Conservation (phyloP, 2,888 invertebrate genomes). For the Idaea biselata region DNA sequence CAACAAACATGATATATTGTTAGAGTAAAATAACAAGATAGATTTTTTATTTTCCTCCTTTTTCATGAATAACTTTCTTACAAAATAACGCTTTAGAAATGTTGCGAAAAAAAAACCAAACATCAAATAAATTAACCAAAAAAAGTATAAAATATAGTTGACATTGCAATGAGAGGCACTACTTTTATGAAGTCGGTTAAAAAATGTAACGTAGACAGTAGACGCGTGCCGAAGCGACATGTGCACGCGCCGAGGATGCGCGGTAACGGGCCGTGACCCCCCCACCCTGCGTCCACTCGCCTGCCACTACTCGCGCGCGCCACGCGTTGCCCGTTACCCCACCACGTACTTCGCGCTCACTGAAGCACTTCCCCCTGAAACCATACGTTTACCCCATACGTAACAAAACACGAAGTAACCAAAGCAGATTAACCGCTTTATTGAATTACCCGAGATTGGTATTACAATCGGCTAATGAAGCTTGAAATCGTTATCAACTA, state of each 20-base stretch:
- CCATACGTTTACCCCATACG: slow-evolving; percentile 55
- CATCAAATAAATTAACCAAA: slow-evolving; percentile 47
- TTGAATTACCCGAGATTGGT: slow-evolving; percentile 76
- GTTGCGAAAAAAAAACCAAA: background rate
- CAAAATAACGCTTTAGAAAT: too few species aligned
- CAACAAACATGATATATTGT: too few species aligned
- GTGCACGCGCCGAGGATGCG: slow-evolving; percentile 72
- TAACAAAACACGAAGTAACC: slow-evolving; percentile 69
- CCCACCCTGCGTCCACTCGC: slow-evolving; percentile 25
- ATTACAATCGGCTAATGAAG: slow-evolving; percentile 62
- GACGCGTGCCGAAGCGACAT: slow-evolving; percentile 78
- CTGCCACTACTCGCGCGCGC: slow-evolving; percentile 32
- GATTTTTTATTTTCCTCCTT: too few species aligned
- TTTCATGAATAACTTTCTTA: too few species aligned
- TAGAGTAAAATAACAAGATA: too few species aligned
- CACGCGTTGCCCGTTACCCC: slow-evolving; percentile 65
- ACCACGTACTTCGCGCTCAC: slow-evolving; percentile 32
- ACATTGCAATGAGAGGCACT: too few species aligned
- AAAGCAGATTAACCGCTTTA: slow-evolving; percentile 73
- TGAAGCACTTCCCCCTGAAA: slow-evolving; percentile 73
- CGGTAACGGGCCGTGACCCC: slow-evolving; percentile 71
- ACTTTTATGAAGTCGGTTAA: too few species aligned
- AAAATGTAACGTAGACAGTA: slow-evolving; percentile 33
- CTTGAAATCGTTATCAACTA: slow-evolving; percentile 30
- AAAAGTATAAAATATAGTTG: slow-evolving; percentile 58